These are phyloP conservation scores for Neogobius melanostomus DNA, from an alignment of 2,113 vertebrate species.

Conservation along the genomic window DNA sequence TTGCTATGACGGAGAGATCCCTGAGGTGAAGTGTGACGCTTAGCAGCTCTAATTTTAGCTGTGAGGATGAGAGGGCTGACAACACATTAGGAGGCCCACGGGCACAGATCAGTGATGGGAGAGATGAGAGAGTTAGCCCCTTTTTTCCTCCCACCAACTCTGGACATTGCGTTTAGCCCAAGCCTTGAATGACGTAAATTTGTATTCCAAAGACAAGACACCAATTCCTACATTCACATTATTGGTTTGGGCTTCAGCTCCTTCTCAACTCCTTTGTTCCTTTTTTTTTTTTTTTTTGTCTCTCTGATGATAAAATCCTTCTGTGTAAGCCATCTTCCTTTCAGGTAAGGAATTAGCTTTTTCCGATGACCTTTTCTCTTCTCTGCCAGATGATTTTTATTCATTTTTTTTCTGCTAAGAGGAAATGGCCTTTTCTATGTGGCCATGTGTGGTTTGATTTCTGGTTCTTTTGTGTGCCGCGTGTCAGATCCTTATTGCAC, in stretches of 20 bases:
- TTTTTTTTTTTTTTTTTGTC: constrained; percentile 17
- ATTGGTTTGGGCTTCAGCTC: constrained; percentile 12
- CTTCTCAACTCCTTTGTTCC: constrained; percentile 22
- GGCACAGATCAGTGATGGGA: constrained; percentile 13
- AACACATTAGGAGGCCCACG: constrained; percentile 13
- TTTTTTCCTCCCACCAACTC: constrained; percentile 16
- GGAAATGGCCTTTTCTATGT: constrained; percentile 32
- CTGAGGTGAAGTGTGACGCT: constrained; percentile 27
- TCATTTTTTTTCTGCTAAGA: constrained; percentile 24
- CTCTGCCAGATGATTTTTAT: constrained; percentile 11
- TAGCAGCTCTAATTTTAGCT: constrained; percentile 42
- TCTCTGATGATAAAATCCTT: constrained; percentile 35
- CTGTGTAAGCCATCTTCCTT: constrained; percentile 25
- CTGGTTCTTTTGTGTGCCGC: constrained; percentile 22
- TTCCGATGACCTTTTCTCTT: constrained; percentile 45
- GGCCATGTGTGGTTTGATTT: constrained; percentile 23
- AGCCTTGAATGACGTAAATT: constrained; percentile 8
- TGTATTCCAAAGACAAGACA: constrained; percentile 18
- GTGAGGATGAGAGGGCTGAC: constrained; percentile 23
- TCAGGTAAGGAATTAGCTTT: constrained; percentile 26
- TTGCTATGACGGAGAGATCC: constrained; percentile 33
- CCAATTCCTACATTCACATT: not conserved
- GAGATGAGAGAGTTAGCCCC: not conserved
- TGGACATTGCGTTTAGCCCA: constrained; percentile 13
- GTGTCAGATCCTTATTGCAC: constrained; percentile 30